Conservation (phyloP, 1,140 invertebrate genomes). For the Aphelinus certus region DNA sequence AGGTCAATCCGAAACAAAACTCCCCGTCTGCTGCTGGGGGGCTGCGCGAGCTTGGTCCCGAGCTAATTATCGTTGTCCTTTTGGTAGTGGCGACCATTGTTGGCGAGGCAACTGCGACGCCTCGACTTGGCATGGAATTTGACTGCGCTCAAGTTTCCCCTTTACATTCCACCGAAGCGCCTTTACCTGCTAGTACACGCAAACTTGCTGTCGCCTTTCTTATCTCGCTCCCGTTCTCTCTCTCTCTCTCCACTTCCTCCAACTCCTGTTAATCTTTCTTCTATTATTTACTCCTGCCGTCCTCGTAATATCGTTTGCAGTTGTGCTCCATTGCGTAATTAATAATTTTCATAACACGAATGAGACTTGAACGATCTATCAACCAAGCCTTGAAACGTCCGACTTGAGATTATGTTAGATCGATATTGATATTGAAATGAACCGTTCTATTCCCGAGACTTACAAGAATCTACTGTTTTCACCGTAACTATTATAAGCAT, state of each 20-base stretch:
- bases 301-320: background rate
- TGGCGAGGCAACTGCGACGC: background rate
- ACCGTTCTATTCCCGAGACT: no score
- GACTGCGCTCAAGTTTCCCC: slow-evolving; percentile 8
- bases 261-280: background rate
- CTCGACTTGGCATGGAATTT: background rate
- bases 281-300: background rate
- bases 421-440: no score
- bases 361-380: background rate
- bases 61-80: slow-evolving; percentile 36
- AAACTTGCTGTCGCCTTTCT: slow-evolving; percentile 1
- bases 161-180: slow-evolving; percentile 22
- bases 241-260: background rate
- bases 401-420: no score
- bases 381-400: no score
- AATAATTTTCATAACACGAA: background rate
- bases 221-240: background rate
- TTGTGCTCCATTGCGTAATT: background rate
- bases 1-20: slow-evolving; percentile 36
- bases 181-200: slow-evolving; percentile 19
- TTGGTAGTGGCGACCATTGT: slow-evolving; percentile 34
- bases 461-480: no score
- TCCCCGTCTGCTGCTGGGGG: background rate
- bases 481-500: no score
- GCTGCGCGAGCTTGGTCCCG: background rate